Conservation (phyloP, 2,113 vertebrate genomes). For the Morone chrysops region DNA sequence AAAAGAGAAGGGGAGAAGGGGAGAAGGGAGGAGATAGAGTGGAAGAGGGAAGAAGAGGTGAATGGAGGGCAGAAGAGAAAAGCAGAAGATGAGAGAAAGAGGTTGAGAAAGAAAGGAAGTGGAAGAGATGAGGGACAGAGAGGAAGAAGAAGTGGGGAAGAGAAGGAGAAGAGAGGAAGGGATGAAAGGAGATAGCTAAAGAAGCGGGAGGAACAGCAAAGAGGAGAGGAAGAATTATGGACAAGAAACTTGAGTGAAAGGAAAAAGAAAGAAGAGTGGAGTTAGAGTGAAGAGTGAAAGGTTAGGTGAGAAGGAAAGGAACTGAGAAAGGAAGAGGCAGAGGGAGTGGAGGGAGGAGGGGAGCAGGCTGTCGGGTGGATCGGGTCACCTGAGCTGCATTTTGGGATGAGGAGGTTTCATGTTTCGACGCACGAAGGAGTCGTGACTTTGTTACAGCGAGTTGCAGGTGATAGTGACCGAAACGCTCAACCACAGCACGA, state of each 20-base stretch:
- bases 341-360: not conserved
- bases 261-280: not conserved
- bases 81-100: not conserved
- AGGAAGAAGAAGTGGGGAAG: not conserved
- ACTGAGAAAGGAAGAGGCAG: not conserved
- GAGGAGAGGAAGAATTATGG: not conserved
- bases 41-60: not conserved
- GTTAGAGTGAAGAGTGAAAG: not conserved
- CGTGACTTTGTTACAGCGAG: not conserved
- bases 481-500: too few relatives aligned
- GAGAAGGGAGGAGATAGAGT: not conserved
- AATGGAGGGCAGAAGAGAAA: not conserved
- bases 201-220: not conserved
- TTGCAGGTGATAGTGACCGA: too few relatives aligned
- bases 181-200: not conserved
- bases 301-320: not conserved
- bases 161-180: not conserved
- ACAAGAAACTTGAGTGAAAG: not conserved
- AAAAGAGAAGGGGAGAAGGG: not conserved
- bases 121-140: too few relatives aligned
- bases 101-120: not conserved
- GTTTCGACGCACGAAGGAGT: slow-evolving; percentile 24
- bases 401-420: slow-evolving; percentile 31
- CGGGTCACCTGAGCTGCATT: slow-evolving; percentile 39
- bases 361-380: slow-evolving; percentile 6